Evolutionary conservation across 2,888 invertebrate species (phyloP), one percentile per base, ranked within the genome.

Genomic region (Hartigia nigra): DNA sequence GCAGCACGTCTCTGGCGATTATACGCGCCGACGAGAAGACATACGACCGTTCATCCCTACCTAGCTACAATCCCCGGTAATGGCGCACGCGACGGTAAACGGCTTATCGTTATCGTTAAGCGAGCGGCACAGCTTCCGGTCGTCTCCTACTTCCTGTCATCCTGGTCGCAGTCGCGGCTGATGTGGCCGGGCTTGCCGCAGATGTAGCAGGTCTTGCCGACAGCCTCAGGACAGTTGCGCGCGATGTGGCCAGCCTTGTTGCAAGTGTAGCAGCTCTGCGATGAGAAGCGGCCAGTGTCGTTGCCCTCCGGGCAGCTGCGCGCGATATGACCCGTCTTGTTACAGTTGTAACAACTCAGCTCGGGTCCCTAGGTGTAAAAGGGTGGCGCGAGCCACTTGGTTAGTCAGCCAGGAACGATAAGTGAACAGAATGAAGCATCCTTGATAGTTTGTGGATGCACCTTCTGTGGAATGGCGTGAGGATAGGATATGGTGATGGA

Each of bases 171-270:
- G 92, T 97, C 97, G 91, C 97, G 96, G 93, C 96, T 96, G 94
- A 97, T 95, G 93, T 97, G 97, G 85, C 97, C 97, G 85, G 96
- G 95, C 93, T 98, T 96, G 93, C 97, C 96, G 94, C 98, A 98
- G 91, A 96, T 95, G 93, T 97, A 98, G 94, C 98, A 98, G 88
- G 96, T 96, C 93, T 97, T 97, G 90, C 92, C 92, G 77, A 91
- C 91, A 79, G 90, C 90, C 82, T 94, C 93, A 35, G 94, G 93
- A 86, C 95, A 95, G 84, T 94, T 94, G 79, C 94, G 93, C 82
- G 94, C 94, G 83, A 95, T 93, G 95, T 96, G 95, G 77, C 96
- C 96, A 90, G 94, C 94, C 92, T 94, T 94, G 89, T 95, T 94
- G 92, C 95, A 95, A 85, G 94, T 94, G 92, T 94, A 95, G 91